Evolutionary conservation across 2,888 invertebrate species (phyloP).

Genomic region (Stegana nigrithorax): DNA sequence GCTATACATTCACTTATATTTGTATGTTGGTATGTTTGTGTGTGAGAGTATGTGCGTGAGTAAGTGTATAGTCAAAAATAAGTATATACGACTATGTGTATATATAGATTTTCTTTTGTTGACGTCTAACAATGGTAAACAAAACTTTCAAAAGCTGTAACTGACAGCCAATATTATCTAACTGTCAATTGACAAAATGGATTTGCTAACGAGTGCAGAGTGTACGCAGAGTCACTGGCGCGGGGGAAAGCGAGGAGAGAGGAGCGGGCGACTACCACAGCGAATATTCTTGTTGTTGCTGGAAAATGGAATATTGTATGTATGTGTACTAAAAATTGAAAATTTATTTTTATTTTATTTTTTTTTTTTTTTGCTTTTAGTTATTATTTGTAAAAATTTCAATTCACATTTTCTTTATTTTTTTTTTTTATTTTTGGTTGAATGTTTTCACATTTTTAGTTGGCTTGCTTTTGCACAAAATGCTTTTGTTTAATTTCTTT

Average conservation of each 20-base stretch:
- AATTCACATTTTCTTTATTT: neutral
- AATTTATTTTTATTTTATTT: too few relatives aligned
- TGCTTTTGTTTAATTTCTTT: neutral
- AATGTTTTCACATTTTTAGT: neutral
- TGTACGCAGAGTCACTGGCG: slow-evolving; percentile 52
- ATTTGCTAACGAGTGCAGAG: slow-evolving; percentile 57
- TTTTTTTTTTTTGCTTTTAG: too few relatives aligned
- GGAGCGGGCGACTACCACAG: too few relatives aligned
- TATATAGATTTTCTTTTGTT: slow-evolving; percentile 18
- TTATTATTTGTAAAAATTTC: slow-evolving; percentile 18
- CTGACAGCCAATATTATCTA: slow-evolving; percentile 68
- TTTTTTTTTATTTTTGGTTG: neutral
- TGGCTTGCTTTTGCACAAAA: neutral
- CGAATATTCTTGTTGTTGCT: neutral
- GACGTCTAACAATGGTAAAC: slow-evolving; percentile 11
- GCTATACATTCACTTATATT: too few relatives aligned
- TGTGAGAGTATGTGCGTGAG: neutral
- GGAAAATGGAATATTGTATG: slow-evolving; percentile 4
- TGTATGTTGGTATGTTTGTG: neutral
- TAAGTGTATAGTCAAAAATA: neutral
- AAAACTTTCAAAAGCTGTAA: slow-evolving; percentile 61
- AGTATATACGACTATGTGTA: neutral
- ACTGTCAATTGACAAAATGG: slow-evolving; percentile 68
- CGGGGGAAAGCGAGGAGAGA: slow-evolving; percentile 35
- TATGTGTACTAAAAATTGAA: neutral